Evolutionary conservation across 2,797 vertebrate genomes (phyloP).

Genomic region (Triplophysa yarkandensis): DNA sequence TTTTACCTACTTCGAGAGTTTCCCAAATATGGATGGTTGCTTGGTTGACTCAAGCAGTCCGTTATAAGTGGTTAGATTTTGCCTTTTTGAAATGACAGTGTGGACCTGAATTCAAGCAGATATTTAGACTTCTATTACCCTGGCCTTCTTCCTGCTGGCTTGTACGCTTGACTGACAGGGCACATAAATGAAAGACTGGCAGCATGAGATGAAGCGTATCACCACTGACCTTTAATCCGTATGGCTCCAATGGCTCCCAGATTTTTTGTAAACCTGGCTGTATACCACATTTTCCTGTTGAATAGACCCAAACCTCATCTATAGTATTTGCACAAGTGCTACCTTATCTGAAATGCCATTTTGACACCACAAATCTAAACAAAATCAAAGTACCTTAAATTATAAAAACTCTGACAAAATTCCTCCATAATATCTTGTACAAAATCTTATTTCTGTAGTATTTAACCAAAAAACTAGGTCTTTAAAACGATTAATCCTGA

Average conservation of each 20-base stretch:
- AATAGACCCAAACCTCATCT: slow-evolving; percentile 4
- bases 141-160: background rate
- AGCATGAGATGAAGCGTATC: slow-evolving; percentile 9
- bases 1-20: background rate
- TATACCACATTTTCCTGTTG: background rate
- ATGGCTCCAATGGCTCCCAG: background rate
- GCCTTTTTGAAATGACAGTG: background rate
- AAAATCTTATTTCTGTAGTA: no score
- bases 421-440: no score
- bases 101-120: background rate
- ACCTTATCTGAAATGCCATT: no score
- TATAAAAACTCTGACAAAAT: no score
- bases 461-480: no score
- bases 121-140: background rate
- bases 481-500: no score
- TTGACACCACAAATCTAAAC: no score
- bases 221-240: slow-evolving; percentile 10
- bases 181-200: background rate
- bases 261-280: background rate
- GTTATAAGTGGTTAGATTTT: slow-evolving; percentile 5
- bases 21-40: background rate
- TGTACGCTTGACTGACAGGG: background rate
- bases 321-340: no score
- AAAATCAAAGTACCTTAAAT: no score
- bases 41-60: background rate